phyloP scores from a whole-genome alignment of 2,888 invertebrate genomes.

The Lasioglossum oenotherae region DNA sequence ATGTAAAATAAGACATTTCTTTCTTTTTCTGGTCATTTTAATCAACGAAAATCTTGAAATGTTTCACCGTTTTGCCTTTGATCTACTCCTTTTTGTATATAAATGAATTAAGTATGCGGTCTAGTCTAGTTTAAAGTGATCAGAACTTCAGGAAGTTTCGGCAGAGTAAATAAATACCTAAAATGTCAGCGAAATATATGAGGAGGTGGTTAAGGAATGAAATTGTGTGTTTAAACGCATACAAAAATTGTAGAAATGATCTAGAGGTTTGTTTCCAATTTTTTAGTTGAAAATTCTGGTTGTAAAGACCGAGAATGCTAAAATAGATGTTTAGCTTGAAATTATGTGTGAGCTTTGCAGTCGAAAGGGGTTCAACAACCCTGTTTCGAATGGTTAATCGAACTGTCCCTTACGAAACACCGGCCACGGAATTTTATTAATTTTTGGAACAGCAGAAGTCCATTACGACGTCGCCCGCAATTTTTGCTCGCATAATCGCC shows the following conservation, averaged over 20 bases:
- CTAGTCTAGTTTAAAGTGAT: not conserved
- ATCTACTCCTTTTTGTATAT: not conserved
- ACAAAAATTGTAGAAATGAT: no score
- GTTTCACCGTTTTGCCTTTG: not conserved
- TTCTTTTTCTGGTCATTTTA: not conserved
- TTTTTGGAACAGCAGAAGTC: not conserved
- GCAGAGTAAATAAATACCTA: not conserved
- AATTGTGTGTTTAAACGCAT: no score
- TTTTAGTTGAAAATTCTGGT: not conserved
- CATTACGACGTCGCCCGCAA: conserved; percentile 4
- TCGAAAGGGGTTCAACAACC: not conserved
- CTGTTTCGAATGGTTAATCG: not conserved
- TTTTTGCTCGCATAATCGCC: conserved; percentile 2
- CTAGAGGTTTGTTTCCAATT: not conserved
- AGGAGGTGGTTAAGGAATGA: not conserved
- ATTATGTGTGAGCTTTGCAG: not conserved
- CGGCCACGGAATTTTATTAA: not conserved
- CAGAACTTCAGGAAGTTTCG: not conserved
- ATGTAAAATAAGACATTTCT: not conserved
- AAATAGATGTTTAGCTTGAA: not conserved
- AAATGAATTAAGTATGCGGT: not conserved
- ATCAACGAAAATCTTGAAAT: not conserved
- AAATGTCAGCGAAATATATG: not conserved
- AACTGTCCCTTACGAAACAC: not conserved
- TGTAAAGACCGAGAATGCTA: not conserved